Evolutionary conservation across 2,888 invertebrate genomes (phyloP).

Genomic region (Biston betularia): DNA sequence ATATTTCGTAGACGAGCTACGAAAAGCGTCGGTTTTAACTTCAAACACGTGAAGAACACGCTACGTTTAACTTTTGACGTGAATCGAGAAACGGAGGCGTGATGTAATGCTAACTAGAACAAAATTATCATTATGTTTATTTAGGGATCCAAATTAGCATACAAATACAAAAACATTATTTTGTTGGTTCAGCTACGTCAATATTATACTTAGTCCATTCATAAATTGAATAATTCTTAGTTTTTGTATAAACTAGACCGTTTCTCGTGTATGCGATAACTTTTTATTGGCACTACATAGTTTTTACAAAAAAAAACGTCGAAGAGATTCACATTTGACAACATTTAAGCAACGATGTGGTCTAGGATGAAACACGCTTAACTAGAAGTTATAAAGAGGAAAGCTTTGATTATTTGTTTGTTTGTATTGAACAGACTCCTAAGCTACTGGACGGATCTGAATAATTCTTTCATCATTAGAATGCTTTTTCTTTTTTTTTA

Average conservation of each 20-base stretch:
- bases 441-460: too few species aligned
- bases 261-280: not conserved
- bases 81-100: slow-evolving; percentile 1
- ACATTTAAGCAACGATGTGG: too few species aligned
- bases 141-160: not conserved
- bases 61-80: slow-evolving; percentile 8
- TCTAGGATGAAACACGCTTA: too few species aligned
- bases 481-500: too few species aligned
- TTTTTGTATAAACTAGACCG: not conserved
- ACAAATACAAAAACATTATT: slow-evolving; percentile 2
- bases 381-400: too few species aligned
- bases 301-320: too few species aligned
- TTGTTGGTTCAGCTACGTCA: not conserved
- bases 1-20: slow-evolving; percentile 13
- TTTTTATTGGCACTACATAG: not conserved
- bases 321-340: too few species aligned
- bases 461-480: too few species aligned
- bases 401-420: too few species aligned
- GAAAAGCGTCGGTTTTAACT: not conserved
- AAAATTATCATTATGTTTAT: slow-evolving; percentile 8
- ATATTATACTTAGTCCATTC: not conserved
- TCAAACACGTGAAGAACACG: not conserved
- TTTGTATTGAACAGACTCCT: too few species aligned
- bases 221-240: not conserved
- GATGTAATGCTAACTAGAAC: slow-evolving; percentile 1